Base-by-base conservation (phyloP, 37 sponge, comb jelly and placozoan species). In the Tethya wilhelma region DNA sequence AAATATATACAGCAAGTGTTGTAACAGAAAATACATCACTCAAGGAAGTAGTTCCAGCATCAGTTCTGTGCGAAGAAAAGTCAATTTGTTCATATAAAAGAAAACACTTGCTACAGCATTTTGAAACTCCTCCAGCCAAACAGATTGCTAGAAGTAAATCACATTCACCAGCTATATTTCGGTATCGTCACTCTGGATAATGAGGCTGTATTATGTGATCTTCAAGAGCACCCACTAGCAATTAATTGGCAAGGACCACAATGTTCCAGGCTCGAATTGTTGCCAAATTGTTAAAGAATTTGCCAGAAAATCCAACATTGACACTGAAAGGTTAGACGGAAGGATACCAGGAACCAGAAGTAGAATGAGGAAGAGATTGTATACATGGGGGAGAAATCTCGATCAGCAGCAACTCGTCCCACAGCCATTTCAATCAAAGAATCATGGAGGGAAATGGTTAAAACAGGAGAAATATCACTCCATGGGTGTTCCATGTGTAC, bases 191-290 rank as follows among this genome's bases (percentile, higher is more conserved):
- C 9, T 8, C 34, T 37, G 68, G 71, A 71, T 49, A 71, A 71
- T 20, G 71, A 44, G 49, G 44, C 17, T 44, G 71, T 71, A 8
- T 22, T 71, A 44, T 25, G 28, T 7, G 63, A 60, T 26, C 63
- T 60, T 60, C 63, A 23, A 60, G 7, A 12, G 25, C 63, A 25
- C 22, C 63, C 63, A 37, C 49, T 14, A 9, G 73, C 55, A 17
- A 72, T 72, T 9, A 72, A 72, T 9, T 72, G 75, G 75, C 32
- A 39, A 40, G 39, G 69, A 79, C 26, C 80, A 79, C 49, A 57
- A n/a, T 49, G 42, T 79, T 33, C 69, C 68, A 36, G 80, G 69
- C 22, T 28, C 29, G 43, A 78, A 78, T 78, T 33, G 38, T 6
- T 67, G 79, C 22, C 69, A 80, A 20, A 42, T 58, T n/a, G n/a